Evolutionary conservation across 2,113 vertebrate species (phyloP), one percentile per base, ranked within the genome.

Genomic region (Corythoichthys haematopterus): DNA sequence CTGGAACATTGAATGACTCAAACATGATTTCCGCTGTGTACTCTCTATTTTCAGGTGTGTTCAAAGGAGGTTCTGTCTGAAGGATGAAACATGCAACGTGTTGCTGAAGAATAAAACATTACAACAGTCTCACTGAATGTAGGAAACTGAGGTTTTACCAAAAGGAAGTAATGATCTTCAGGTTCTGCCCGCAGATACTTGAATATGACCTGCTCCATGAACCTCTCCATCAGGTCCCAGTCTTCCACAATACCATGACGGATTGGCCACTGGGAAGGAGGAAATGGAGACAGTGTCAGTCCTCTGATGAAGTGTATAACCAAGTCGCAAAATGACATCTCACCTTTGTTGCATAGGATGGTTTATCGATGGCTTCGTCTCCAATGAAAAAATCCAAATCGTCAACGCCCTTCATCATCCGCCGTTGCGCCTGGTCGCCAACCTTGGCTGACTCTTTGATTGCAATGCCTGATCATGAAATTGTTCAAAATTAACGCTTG

Each of bases 21-120:
- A 98, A 99, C 96, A 98, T 98, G 87, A 99, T 99, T 91, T 99
- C 97, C 68, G 96, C 97, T 53, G 97, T 99, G 90, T 99, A 99
- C 90, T 99, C 96, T 83, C 97, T 92, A 83, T 98, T 98, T 88
- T 99, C 97, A 57, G 96, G 96, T 59, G 96, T 99, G 92, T 99
- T 99, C 75, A 99, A 88, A 36, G 97, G 96, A 83, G 97, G 96
- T 82, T 98, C 96, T 64, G 97, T 98, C 96, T 99, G 86, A 0
- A 65, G n/a, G 61, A 9, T 16, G 70, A 78, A 40, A 76, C 0
- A 68, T 7, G 15, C 1, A 38, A 3, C 59, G 9, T 2, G 37
- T 68, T 3, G 68, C 4, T 13, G 46, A 9, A 46, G 9, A 13
- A 43, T 50, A 15, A 33, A 68, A 65, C 63, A 35, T 35, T 36